phyloP scores from a whole-genome alignment of 2,113 vertebrate species.

The Sebastes fasciatus region DNA sequence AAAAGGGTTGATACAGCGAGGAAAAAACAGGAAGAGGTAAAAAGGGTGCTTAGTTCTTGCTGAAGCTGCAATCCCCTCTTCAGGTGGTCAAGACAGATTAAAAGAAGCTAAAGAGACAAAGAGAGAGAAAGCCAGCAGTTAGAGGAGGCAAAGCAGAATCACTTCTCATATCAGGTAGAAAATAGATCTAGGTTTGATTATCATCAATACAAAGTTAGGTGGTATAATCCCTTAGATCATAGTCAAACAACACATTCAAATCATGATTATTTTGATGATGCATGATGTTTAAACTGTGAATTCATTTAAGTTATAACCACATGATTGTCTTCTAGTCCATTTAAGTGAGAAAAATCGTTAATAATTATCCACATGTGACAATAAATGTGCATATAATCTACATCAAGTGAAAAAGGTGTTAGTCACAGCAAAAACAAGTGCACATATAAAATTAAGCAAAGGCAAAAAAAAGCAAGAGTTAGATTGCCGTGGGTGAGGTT shows the following conservation, averaged over 20 bases:
- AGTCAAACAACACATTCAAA: slow-evolving; percentile 21
- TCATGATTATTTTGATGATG: not conserved
- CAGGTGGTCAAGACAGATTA: slow-evolving; percentile 94
- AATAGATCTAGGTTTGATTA: slow-evolving; percentile 1
- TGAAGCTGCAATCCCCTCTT: slow-evolving; percentile 95
- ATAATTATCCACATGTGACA: not conserved
- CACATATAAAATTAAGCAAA: slow-evolving; percentile 34
- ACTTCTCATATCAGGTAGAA: slow-evolving; percentile 30
- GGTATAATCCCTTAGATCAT: not conserved
- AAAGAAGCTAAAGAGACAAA: slow-evolving; percentile 96
- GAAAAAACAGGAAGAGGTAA: slow-evolving; percentile 77
- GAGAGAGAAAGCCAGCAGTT: slow-evolving; percentile 81
- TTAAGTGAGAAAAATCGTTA: not conserved
- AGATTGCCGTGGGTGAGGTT: slow-evolving; percentile 29
- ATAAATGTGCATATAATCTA: slow-evolving; percentile 5
- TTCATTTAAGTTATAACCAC: not conserved
- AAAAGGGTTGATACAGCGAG: slow-evolving; percentile 73
- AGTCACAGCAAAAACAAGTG: slow-evolving; percentile 49
- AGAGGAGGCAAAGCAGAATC: slow-evolving; percentile 65
- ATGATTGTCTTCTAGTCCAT: not conserved
- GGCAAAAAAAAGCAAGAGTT: slow-evolving; percentile 28
- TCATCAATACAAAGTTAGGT: slow-evolving; percentile 13
- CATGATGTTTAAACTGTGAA: not conserved
- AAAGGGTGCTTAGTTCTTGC: slow-evolving; percentile 90
- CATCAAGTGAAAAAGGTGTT: slow-evolving; percentile 44